Base-by-base conservation (phyloP, 2,888 invertebrate species). In the Troides oblongomaculatus region DNA sequence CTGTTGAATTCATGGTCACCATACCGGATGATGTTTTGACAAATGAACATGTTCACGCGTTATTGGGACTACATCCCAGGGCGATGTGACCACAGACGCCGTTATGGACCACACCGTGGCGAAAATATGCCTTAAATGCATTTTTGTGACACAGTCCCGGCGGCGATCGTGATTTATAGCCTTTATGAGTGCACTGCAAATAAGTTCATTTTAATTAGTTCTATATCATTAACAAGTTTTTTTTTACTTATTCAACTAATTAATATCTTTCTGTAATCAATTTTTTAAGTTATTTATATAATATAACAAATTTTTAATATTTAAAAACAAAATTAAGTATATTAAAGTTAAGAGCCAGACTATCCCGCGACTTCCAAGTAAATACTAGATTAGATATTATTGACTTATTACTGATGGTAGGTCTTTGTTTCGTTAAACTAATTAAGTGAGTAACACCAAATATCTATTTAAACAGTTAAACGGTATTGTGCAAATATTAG, bases 41-140 rank as follows among this genome's bases (percentile, higher is more conserved):
- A 89, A 91, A 92, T 89, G 89, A 73, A 75, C 75, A 73, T 81
- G 88, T 90, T 89, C 90, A 89, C 90, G 91, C 82, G 78, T 87
- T 88, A 89, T 91, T 90, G 88, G 80, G 77, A 73, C 77, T 75
- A 81, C 85, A 84, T 86, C 84, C 86, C 79, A 75, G 75, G 78
- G 73, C 77, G 80, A 87, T 86, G 85, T 85, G 84, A 85, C 79
- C 76, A 80, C 84, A 81, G 75, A 77, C 72, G 79, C 81, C 78
- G 77, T 71, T 75, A 78, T 75, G 79, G 88, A 88, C 89, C 89
- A 88, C 87, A 87, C 89, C 84, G 84, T 85, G 79, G 79, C 83
- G 73, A 78, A 79, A 79, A 72, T 72, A 71, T 69, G 72, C 73
- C 70, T 36, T 50, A 66, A 70, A 56, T 62, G 64, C 57, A 61